These are phyloP conservation scores for Propithecus perrieri DNA, from an alignment of 2,797 vertebrate genomes.

Conservation along the genomic window DNA sequence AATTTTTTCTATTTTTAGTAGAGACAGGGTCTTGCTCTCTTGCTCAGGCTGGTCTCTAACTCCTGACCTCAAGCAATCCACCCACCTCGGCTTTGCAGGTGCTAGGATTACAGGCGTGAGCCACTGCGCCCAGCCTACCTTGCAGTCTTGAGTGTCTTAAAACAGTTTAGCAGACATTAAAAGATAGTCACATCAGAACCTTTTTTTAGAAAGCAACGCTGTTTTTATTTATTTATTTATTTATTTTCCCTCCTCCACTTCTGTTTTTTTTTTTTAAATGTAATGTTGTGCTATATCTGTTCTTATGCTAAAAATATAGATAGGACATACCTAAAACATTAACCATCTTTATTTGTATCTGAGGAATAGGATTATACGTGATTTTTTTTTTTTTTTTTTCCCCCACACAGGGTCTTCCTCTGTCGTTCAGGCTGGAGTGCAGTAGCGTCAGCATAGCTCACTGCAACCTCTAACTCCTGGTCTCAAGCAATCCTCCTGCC, in stretches of 20 bases:
- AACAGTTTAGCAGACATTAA: not conserved
- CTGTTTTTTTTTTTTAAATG: not conserved
- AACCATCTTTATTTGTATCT: not conserved
- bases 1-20: not conserved
- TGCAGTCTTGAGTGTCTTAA: not conserved
- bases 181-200: not conserved
- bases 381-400: not conserved
- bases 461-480: too few relatives aligned
- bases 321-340: not conserved
- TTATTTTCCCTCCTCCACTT: too few relatives aligned
- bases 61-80: not conserved
- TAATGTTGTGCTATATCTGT: not conserved
- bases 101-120: too few relatives aligned
- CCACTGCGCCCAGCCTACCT: too few relatives aligned
- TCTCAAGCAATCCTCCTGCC: too few relatives aligned
- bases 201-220: not conserved
- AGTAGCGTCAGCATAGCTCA: too few relatives aligned
- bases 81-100: not conserved
- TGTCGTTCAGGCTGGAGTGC: too few relatives aligned
- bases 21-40: too few relatives aligned
- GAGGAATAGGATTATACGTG: not conserved
- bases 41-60: not conserved
- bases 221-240: not conserved
- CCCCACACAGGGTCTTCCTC: too few relatives aligned
- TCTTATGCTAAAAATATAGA: not conserved